Evolutionary conservation across 1,140 invertebrate species (phyloP), one percentile per base, ranked within the genome.

Genomic region (Ceratina calcarata): DNA sequence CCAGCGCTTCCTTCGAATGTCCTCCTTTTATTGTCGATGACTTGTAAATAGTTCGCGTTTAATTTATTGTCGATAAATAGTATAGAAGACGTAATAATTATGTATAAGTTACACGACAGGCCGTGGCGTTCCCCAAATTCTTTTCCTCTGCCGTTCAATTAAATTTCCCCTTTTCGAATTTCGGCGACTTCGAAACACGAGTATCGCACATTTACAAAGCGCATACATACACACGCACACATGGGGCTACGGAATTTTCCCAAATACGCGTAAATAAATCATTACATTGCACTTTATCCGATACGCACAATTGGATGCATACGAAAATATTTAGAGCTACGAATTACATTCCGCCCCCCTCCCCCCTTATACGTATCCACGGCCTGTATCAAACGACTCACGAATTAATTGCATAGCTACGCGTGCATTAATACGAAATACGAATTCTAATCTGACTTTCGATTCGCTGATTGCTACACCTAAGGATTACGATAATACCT

Each of bases 401-500:
- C 61, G 18, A 22, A 22, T 62, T 37, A 78, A 83, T 75, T 64
- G 74, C 64, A 58, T 75, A 69, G 61, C 74, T 86, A 87, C 68
- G 62, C 55, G 67, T 80, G 77, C 86, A 81, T 58, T 82, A 84
- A 65, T 74, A 80, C 78, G 73, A 87, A 86, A 65, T 74, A 80
- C 78, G 73, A 87, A 86, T 68, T 76, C 53, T 68, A 74, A 77
- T 82, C 79, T 68, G 73, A 71, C 51, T 78, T 69, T 78, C 82
- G 64, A 67, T 58, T 71, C 68, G 49, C 55, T 62, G 55, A 81
- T 55, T 61, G 72, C 83, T 81, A 84, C 73, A 55, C 67, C 78
- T 82, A 81, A 22, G 15, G 83, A 86, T 84, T 84, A 85, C 76
- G 55, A 82, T 69, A 88, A 85, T 72, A 88, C 80, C 85, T 89